These are phyloP conservation scores for Ornithorhynchus anatinus DNA, from an alignment of 2,113 vertebrate genomes.

Conservation along the genomic window DNA sequence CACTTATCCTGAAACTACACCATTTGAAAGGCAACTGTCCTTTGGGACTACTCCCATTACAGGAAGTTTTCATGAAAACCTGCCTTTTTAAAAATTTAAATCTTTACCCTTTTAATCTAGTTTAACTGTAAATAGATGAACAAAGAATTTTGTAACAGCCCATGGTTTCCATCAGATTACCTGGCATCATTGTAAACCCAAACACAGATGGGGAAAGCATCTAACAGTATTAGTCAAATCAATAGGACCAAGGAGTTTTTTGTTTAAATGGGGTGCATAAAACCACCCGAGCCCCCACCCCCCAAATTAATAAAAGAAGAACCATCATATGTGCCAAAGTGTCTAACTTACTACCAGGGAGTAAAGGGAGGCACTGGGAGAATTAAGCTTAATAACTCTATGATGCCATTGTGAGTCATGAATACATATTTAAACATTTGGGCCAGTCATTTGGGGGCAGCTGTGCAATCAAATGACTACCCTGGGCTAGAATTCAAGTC, in stretches of 20 bases:
- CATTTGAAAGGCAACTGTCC: not conserved
- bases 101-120: not conserved
- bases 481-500: no score
- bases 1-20: not conserved
- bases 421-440: no score
- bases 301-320: no score
- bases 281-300: not conserved
- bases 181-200: not conserved
- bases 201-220: not conserved
- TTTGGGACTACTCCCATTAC: not conserved
- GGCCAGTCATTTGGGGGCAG: no score
- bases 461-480: no score
- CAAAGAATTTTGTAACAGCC: not conserved
- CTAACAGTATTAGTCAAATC: not conserved
- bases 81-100: slow-evolving; percentile 15
- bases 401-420: no score
- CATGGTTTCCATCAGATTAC: not conserved
- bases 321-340: no score
- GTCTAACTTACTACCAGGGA: no score
- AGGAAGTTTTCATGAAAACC: slow-evolving; percentile 2
- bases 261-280: not conserved
- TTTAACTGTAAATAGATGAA: not conserved
- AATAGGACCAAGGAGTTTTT: not conserved
- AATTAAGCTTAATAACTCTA: no score
- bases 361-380: no score